Evolutionary conservation across 2,888 invertebrate species (phyloP).

Genomic region (Congeria kusceri): DNA sequence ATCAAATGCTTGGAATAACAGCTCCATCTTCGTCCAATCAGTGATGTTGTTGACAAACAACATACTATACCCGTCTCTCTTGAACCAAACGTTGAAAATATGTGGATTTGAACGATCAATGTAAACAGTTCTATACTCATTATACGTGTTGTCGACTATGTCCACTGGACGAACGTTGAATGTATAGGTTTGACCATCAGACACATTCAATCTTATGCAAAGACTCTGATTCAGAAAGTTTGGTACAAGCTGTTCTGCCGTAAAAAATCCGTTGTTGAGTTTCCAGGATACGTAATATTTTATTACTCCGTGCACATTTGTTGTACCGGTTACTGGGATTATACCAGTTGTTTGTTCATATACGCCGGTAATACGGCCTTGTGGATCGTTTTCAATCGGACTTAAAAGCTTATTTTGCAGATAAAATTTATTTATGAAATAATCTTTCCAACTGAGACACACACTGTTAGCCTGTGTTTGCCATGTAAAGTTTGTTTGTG

Average conservation of each 20-base stretch:
- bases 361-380: slow-evolving; percentile 26
- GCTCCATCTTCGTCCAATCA: too few relatives aligned
- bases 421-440: slow-evolving; percentile 57
- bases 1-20: too few relatives aligned
- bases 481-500: slow-evolving; percentile 51
- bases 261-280: neutral
- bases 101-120: too few relatives aligned
- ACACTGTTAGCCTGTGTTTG: slow-evolving; percentile 57
- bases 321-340: slow-evolving; percentile 58
- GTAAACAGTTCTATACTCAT: slow-evolving; percentile 51
- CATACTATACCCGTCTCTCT: too few relatives aligned
- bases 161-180: slow-evolving; percentile 55
- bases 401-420: slow-evolving; percentile 43
- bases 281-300: slow-evolving; percentile 36
- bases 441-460: slow-evolving; percentile 58
- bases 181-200: slow-evolving; percentile 60
- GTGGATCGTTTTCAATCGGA: slow-evolving; percentile 36
- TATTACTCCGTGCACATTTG: slow-evolving; percentile 58
- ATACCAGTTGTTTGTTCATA: slow-evolving; percentile 61
- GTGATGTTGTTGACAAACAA: too few relatives aligned
- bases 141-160: slow-evolving; percentile 49
- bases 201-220: slow-evolving; percentile 37
- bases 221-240: slow-evolving; percentile 36
- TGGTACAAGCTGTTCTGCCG: neutral
- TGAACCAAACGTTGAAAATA: too few relatives aligned